Base-by-base conservation (phyloP, 1,140 invertebrate species). In the Ptiloglossa arizonensis region DNA sequence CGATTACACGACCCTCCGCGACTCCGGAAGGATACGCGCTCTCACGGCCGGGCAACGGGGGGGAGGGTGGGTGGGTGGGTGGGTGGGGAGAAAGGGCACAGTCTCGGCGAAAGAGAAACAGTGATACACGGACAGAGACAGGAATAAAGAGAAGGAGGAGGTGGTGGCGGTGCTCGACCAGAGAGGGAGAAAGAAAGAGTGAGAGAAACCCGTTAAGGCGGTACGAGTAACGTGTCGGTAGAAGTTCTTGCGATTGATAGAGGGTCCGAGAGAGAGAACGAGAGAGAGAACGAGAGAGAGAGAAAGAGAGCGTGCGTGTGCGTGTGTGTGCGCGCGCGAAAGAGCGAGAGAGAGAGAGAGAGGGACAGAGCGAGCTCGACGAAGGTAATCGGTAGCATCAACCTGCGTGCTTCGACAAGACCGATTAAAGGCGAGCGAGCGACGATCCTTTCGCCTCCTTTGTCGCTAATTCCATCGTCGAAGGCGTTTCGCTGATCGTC, bases 141-240 rank as follows among this genome's bases (percentile, higher is more conserved):
- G 6, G 29, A 6, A 41, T 27, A 32, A 9, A 57, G 63, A 35
- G 56, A 69, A 32, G 67, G 67, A 68, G 62, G 46, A 70, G 79
- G 63, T 52, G 77, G 62, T 32, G 57, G 59, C 57, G 60, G 60
- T 59, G 41, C 62, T 19, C 13, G 13, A 52, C 24, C n/a, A 75
- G 57, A 54, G 54, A 79, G 54, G 54, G 59, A 38, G 11, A 60
- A 15, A 60, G 64, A 60, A 46, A 38, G 52, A 79, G 69, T 63
- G 59, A 74, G 41, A 69, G 80, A 66, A 73, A 81, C 81, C 85
- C 86, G 79, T 87, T 87, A 87, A 86, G 86, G 85, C 69, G 68
- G 81, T 77, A 82, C 73, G 76, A 74, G 71, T 80, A 83, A 86
- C 75, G 71, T 76, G 56, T 72, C 62, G 60, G 63, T 68, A 80